Percentiles rank a stretch among this genome's conserved stretches.
Conservation (phyloP, 2,113 vertebrate species). For the Pseudorhombus dupliciocellatus region DNA sequence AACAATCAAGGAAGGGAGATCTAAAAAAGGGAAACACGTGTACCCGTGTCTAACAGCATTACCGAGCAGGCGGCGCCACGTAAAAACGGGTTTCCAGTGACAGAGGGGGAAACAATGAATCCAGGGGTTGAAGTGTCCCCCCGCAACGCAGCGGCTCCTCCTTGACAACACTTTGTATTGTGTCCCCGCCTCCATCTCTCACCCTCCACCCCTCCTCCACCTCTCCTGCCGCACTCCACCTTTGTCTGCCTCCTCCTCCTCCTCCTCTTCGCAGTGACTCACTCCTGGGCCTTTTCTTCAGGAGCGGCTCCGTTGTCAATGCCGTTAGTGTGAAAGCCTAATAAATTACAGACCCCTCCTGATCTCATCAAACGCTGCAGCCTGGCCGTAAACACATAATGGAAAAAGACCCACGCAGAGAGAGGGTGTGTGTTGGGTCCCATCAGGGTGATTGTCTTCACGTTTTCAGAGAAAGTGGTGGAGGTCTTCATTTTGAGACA, state of each 20-base stretch:
- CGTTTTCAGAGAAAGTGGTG: not conserved
- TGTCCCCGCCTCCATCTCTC: constrained; percentile 33
- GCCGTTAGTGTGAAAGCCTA: constrained; percentile 63
- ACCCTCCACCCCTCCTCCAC: constrained; percentile 29
- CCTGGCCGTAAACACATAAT: constrained; percentile 47
- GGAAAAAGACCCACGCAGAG: constrained; percentile 13
- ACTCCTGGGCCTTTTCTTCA: constrained; percentile 59
- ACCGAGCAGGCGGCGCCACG: not conserved
- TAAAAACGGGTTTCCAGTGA: constrained; percentile 4
- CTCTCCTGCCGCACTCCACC: constrained; percentile 38
- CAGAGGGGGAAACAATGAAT: constrained; percentile 58
- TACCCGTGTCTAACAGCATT: not conserved
- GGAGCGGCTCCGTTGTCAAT: constrained; percentile 39
- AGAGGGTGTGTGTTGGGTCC: constrained; percentile 10
- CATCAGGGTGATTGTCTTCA: not conserved
- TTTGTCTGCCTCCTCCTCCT: constrained; percentile 48
- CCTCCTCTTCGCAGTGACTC: constrained; percentile 33
- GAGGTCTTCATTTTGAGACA: not conserved
- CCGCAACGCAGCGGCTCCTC: constrained; percentile 38
- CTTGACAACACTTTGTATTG: constrained; percentile 63
- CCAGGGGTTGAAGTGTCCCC: constrained; percentile 49
- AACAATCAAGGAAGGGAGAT: not conserved
- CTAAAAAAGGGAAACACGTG: not conserved
- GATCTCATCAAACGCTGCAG: constrained; percentile 49
- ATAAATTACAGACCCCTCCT: constrained; percentile 66